phyloP scores from a whole-genome alignment of 2,888 invertebrate species.

The Aquatica leii region DNA sequence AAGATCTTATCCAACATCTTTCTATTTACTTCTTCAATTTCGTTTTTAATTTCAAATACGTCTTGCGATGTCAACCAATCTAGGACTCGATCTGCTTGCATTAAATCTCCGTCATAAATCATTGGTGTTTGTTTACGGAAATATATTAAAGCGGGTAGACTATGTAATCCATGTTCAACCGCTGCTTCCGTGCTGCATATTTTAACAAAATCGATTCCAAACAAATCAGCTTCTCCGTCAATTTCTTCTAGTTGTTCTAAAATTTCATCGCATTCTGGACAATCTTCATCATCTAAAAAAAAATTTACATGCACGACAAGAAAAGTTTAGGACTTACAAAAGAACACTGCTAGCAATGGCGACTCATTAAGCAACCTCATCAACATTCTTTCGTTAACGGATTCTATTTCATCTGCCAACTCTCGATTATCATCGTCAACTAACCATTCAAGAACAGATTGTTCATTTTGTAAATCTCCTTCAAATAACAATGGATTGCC shows the following conservation, averaged over 20 bases:
- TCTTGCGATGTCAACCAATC: constrained; percentile 94
- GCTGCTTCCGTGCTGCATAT: constrained; percentile 85
- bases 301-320: too few species aligned
- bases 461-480: constrained; percentile 92
- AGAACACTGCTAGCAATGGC: constrained; percentile 88
- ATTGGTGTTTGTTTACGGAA: constrained; percentile 83
- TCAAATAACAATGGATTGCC: constrained; percentile 89
- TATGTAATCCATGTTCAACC: constrained; percentile 81
- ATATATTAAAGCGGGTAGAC: constrained; percentile 86
- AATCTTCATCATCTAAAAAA: constrained; percentile 82
- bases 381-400: constrained; percentile 90
- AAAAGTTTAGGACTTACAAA: constrained; percentile 80
- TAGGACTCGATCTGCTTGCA: constrained; percentile 84
- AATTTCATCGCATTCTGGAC: constrained; percentile 90
- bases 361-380: constrained; percentile 85
- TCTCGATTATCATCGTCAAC: constrained; percentile 93
- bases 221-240: constrained; percentile 92
- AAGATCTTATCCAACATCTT: constrained; percentile 95
- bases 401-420: constrained; percentile 92
- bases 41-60: constrained; percentile 94
- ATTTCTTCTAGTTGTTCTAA: constrained; percentile 91
- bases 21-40: constrained; percentile 96
- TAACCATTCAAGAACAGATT: constrained; percentile 91
- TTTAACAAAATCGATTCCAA: constrained; percentile 94
- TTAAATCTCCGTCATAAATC: constrained; percentile 88